A percentile compares a stretch with the other conserved stretches of the same genome.
Evolutionary conservation across 2,797 vertebrate genomes (phyloP).

Genomic region (Galagoides demidoff): DNA sequence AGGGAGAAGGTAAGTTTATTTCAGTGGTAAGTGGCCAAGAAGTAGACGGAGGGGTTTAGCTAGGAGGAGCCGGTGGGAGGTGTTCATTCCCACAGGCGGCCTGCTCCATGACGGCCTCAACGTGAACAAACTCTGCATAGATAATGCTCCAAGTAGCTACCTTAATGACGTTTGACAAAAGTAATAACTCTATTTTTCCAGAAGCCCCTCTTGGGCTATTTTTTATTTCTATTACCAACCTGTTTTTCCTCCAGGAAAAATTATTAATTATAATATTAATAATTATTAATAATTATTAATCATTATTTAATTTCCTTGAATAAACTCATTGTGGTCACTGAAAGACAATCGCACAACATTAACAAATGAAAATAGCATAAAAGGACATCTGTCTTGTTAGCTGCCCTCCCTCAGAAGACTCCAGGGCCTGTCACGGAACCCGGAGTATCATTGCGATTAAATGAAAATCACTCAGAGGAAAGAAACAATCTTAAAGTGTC

Average conservation of each 20-base stretch:
- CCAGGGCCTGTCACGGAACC: not conserved
- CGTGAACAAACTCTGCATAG: not conserved
- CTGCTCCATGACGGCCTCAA: not conserved
- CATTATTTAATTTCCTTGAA: conserved; percentile 71
- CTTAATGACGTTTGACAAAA: conserved; percentile 38
- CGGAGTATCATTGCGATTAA: conserved; percentile 62
- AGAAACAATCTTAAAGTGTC: conserved; percentile 53
- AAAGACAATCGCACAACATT: conserved; percentile 63
- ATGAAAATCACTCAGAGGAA: conserved; percentile 60
- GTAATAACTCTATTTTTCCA: conserved; percentile 57
- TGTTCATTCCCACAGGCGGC: not conserved
- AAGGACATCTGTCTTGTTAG: conserved; percentile 74
- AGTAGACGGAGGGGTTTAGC: not conserved
- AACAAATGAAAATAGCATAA: conserved; percentile 36
- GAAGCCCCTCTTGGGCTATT: conserved; percentile 29
- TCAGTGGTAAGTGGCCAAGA: not conserved
- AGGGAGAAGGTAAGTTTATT: not conserved
- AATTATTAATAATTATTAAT: no score
- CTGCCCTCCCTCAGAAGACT: conserved; percentile 8
- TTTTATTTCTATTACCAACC: conserved; percentile 55
- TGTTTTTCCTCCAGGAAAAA: conserved; percentile 54
- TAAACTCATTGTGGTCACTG: conserved; percentile 53
- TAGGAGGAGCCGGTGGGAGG: not conserved
- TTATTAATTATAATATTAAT: no score
- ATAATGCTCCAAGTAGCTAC: not conserved